Evolutionary conservation across 53 echinoderm and acorn worm species (phyloP), one percentile per base, ranked within the genome.

Genomic region (Luidia sarsii): DNA sequence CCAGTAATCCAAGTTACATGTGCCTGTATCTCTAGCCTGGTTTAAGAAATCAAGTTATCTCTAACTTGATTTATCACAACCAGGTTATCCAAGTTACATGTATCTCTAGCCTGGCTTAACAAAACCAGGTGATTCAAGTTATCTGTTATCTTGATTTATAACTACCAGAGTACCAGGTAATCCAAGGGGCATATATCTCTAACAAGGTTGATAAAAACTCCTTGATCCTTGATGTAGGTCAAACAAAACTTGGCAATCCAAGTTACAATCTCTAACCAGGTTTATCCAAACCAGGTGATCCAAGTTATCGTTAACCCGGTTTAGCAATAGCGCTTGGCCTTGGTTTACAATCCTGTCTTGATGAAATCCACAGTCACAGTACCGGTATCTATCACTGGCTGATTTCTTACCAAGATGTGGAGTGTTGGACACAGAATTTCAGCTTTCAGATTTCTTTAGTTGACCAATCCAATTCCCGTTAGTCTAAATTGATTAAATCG

Each of bases 51-150:
- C 41, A 41, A 41, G 41, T 41, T 41, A 41, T 41, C 11, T 41
- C 41, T 53, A 53, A 60, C 7, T 15, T 3, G 27, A 24, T 10
- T 60, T 3, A 18, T 54, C 55, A 9, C 14, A 20, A n/a, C 7
- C 28, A 60, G 2, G 27, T 28, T 60, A 77, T 61, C 61, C 61
- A 61, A 55, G 48, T 61, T n/a, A n/a, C n/a, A n/a, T n/a, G n/a
- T 61, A 77, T 18, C 20, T 20, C 13, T 24, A 21, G n/a, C 61
- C 16, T 30, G 48, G 60, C 41, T 61, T 45, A 77, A 30, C 24
- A 22, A 8, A 46, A 60, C 28, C 75, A 29, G 30, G 38, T 52
- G 50, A 8, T 55, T 38, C 56, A 38, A 56, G 27, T 56, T 72
- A n/a, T n/a, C n/a, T n/a, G n/a, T n/a, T n/a, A n/a, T n/a, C n/a